A percentile compares a stretch with the other conserved stretches of the same genome.
phyloP scores from a whole-genome alignment of 2,888 invertebrate species.

The Pilophorus perplexus region DNA sequence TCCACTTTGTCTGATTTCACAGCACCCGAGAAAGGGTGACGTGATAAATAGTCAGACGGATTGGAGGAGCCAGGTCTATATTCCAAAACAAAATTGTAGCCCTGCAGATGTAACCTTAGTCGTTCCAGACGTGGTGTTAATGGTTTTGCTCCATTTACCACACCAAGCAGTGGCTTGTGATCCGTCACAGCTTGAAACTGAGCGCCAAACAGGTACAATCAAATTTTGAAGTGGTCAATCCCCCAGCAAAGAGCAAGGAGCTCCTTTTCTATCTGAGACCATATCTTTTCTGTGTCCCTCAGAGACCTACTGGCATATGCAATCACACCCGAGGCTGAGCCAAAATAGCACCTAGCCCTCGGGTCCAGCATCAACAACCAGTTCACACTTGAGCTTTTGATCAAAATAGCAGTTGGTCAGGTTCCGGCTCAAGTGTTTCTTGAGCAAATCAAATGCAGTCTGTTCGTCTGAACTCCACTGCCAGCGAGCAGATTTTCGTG shows the following conservation, averaged over 20 bases:
- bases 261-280: neutral
- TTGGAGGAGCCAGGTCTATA: no score
- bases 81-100: conserved; percentile 7
- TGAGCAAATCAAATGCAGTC: neutral
- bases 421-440: neutral
- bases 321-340: neutral
- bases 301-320: neutral
- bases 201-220: neutral
- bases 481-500: neutral
- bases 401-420: neutral
- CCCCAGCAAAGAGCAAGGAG: neutral
- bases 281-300: neutral
- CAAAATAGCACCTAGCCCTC: neutral
- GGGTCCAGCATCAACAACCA: conserved; percentile 12
- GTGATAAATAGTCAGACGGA: neutral
- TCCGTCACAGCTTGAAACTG: neutral
- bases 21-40: no score
- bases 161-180: conserved; percentile 3
- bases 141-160: neutral
- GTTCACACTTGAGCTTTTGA: neutral
- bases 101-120: neutral
- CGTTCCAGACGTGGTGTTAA: neutral
- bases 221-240: neutral
- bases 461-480: neutral
- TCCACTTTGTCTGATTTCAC: neutral